A percentile compares a stretch with the other conserved stretches of the same genome.
Evolutionary conservation across 2,888 invertebrate genomes (phyloP).

Genomic region (Miltochrista miniata): DNA sequence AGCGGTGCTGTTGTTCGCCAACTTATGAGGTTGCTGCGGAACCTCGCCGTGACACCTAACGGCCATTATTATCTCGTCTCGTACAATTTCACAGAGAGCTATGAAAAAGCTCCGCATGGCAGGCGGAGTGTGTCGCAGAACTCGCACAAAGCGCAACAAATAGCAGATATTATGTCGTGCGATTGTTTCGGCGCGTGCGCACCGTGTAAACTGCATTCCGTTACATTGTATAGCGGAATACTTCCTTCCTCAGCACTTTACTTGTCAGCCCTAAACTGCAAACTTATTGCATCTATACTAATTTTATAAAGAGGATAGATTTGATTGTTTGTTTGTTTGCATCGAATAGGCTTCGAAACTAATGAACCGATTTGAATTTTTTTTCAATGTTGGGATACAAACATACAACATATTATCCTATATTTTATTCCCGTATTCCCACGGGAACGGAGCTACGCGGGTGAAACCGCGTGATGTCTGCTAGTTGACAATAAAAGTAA

Average conservation of each 20-base stretch:
- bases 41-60: slow-evolving; percentile 8
- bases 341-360: too few species aligned
- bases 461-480: too few species aligned
- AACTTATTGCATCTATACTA: too few species aligned
- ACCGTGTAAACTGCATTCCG: slow-evolving; percentile 15
- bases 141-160: slow-evolving; percentile 21
- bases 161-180: slow-evolving; percentile 18
- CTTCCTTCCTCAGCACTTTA: slow-evolving; percentile 6
- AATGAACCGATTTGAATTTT: too few species aligned
- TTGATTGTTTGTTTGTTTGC: too few species aligned
- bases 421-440: too few species aligned
- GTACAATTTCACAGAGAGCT: slow-evolving; percentile 14
- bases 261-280: too few species aligned
- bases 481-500: too few species aligned
- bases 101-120: slow-evolving; percentile 12
- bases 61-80: not conserved
- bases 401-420: too few species aligned
- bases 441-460: too few species aligned
- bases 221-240: slow-evolving; percentile 24
- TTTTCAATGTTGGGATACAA: too few species aligned
- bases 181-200: slow-evolving; percentile 23
- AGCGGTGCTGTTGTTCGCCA: not conserved
- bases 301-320: too few species aligned
- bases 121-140: slow-evolving; percentile 20
- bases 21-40: not conserved